Conservation (phyloP, 2,797 vertebrate species). For the Cichlasoma orientale region DNA sequence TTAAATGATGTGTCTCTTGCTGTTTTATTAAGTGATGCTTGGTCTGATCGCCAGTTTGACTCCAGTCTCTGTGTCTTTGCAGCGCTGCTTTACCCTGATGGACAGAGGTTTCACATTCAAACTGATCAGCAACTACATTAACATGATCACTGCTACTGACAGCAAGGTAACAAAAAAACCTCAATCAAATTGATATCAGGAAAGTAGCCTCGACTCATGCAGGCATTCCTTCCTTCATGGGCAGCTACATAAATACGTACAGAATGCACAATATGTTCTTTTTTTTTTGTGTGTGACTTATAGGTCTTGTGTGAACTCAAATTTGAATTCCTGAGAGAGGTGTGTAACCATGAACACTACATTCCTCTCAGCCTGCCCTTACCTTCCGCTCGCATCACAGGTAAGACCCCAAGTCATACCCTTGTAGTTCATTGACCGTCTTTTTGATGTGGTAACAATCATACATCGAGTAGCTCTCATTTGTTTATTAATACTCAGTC, state of each 20-base stretch:
- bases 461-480: conserved; percentile 54
- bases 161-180: conserved; percentile 84
- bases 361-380: conserved; percentile 94
- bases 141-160: conserved; percentile 93
- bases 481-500: conserved; percentile 60
- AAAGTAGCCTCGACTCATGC: not conserved
- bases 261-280: not conserved
- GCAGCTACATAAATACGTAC: not conserved
- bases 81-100: conserved; percentile 97
- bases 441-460: conserved; percentile 33
- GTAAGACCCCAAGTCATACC: conserved; percentile 69
- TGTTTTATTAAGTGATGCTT: conserved; percentile 8
- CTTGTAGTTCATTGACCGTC: not conserved
- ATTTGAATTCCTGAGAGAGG: conserved; percentile 97
- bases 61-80: conserved; percentile 30
- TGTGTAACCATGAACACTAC: conserved; percentile 97
- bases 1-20: conserved; percentile 14
- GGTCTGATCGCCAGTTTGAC: not conserved
- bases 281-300: not conserved
- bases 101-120: conserved; percentile 96
- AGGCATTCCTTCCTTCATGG: not conserved
- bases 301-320: conserved; percentile 92
- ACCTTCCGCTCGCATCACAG: conserved; percentile 90
- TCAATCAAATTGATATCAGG: not conserved
- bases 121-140: conserved; percentile 92